Percentiles rank a stretch among this genome's conserved stretches.
phyloP scores from a whole-genome alignment of 2,888 invertebrate species.

The Drosophila stalkeri region DNA sequence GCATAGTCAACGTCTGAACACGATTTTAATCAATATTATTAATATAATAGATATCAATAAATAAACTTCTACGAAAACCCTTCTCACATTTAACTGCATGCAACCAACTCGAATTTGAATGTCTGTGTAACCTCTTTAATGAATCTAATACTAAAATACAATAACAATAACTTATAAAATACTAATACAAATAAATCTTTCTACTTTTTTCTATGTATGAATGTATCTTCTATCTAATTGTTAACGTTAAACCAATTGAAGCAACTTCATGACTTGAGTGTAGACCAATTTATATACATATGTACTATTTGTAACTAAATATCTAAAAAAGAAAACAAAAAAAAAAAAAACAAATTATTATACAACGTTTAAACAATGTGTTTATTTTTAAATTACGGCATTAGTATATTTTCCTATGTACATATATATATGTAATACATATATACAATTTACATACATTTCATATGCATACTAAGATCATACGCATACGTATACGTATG shows the following conservation, averaged over 20 bases:
- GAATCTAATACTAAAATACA: constrained; percentile 1
- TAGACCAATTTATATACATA: constrained; percentile 64
- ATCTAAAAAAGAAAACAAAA: constrained; percentile 4
- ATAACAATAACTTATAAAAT: constrained; percentile 17
- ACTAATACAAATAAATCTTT: background rate
- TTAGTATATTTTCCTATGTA: constrained; percentile 76
- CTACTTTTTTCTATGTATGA: constrained; percentile 37
- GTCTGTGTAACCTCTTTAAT: constrained; percentile 66
- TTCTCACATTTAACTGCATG: constrained; percentile 67
- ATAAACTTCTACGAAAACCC: constrained; percentile 30
- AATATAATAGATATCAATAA: constrained; percentile 5
- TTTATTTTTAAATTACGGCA: constrained; percentile 60
- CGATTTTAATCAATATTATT: constrained; percentile 31
- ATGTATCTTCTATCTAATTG: constrained; percentile 38
- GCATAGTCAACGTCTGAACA: constrained; percentile 33
- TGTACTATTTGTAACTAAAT: constrained; percentile 29
- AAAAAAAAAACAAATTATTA: constrained; percentile 35
- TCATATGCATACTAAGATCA: constrained; percentile 31
- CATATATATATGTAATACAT: constrained; percentile 44
- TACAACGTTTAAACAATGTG: constrained; percentile 40
- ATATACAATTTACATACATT: constrained; percentile 42
- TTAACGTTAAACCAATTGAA: constrained; percentile 68
- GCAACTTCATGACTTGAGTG: constrained; percentile 66
- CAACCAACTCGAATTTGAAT: constrained; percentile 78
- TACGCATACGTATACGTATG: constrained; percentile 18